Evolutionary conservation across 53 echinoderm and acorn worm species (phyloP).

Genomic region (Holothuria scabra): DNA sequence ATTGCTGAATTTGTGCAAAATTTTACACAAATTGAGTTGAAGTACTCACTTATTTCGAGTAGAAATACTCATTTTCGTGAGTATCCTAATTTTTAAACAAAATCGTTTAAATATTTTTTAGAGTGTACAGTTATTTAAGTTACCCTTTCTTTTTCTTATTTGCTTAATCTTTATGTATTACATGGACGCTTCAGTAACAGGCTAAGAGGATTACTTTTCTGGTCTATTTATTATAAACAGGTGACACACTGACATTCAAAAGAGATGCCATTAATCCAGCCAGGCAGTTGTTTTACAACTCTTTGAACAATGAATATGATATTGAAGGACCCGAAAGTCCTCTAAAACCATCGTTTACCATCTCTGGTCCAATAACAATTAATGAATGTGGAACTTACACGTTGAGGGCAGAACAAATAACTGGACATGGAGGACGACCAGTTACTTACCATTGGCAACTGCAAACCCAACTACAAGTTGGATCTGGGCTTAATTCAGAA

Average conservation of each 20-base stretch:
- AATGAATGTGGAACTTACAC: constrained; percentile 24
- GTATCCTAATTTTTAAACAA: no score
- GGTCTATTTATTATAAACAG: background rate
- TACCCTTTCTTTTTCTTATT: no score
- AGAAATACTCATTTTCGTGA: no score
- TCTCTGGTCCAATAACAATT: constrained; percentile 13
- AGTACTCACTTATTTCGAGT: no score
- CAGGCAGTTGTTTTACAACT: background rate
- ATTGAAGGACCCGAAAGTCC: background rate
- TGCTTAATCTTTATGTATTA: no score
- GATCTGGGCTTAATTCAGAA: no score
- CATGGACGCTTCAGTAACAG: no score
- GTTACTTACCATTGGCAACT: background rate
- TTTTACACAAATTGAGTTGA: no score
- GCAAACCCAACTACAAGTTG: background rate
- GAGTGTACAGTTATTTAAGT: no score
- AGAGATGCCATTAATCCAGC: constrained; percentile 14
- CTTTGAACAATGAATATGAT: background rate
- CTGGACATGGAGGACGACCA: constrained; percentile 14
- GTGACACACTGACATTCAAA: background rate
- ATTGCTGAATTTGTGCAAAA: no score
- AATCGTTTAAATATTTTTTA: no score
- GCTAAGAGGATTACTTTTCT: no score
- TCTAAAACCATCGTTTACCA: background rate
- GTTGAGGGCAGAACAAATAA: constrained; percentile 13